These are phyloP conservation scores for Lichenostomus cassidix DNA, from an alignment of 2,113 vertebrate species.

Conservation along the genomic window DNA sequence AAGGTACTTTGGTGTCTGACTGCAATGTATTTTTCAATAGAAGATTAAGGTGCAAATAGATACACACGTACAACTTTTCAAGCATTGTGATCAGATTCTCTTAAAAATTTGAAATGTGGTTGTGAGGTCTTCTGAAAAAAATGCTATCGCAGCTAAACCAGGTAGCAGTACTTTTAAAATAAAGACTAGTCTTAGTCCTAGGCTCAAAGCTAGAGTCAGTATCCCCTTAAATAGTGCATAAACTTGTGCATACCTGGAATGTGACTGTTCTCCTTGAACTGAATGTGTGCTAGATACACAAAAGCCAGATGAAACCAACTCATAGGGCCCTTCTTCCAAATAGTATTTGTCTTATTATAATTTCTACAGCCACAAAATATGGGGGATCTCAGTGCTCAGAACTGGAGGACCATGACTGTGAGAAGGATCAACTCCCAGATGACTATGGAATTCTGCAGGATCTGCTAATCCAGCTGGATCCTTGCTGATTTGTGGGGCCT, in stretches of 20 bases:
- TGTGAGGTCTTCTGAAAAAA: neutral
- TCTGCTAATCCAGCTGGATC: neutral
- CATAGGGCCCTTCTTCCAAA: neutral
- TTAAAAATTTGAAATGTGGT: neutral
- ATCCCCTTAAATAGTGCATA: rapidly evolving
- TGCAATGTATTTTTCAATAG: neutral
- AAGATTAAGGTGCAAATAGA: neutral
- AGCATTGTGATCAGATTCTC: neutral
- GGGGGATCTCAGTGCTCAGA: neutral
- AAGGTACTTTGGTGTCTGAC: neutral
- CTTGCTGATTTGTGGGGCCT: neutral
- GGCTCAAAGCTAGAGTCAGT: neutral
- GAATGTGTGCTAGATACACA: neutral
- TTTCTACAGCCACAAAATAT: neutral
- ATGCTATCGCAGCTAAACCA: neutral
- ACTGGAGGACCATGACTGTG: neutral
- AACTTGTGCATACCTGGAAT: neutral
- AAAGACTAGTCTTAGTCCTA: neutral
- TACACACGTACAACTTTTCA: neutral
- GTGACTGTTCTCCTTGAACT: neutral
- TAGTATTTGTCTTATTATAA: neutral
- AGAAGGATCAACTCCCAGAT: neutral
- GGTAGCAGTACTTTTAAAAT: neutral
- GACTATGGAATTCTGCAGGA: neutral
- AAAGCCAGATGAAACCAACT: neutral